Base-by-base conservation (phyloP, 2,113 vertebrate species). In the Hystrix brachyura region DNA sequence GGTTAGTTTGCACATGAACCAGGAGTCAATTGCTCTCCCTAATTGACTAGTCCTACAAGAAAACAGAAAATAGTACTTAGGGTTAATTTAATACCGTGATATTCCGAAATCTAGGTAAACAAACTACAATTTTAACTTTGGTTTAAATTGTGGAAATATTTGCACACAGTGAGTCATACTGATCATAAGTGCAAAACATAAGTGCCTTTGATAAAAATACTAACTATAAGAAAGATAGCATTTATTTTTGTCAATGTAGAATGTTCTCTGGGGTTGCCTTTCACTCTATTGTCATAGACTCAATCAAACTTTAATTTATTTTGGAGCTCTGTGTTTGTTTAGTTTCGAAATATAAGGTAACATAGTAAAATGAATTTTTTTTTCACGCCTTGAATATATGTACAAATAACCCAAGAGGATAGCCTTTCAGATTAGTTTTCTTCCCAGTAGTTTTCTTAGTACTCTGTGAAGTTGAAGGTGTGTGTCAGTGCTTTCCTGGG, bases 231-330 rank as follows among this genome's bases (percentile, higher is more conserved):
- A 48, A 55, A 69, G 43, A 74, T 43, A 19, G 2, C 57, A 19
- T 64, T 51, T 71, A 38, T 78, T 86, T 80, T 29, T 94, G 32
- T 62, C 43, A 82, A 18, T 55, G 10, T 79, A 83, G 11, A 43
- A 27, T 32, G 2, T 43, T 91, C 19, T 65, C 14, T 69, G 12
- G 29, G 76, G 55, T 46, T 9, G 0, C 7, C 2, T 83, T 92
- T 18, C 8, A 43, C 3, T 93, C 15, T 60, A 32, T 27, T 60
- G 25, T n/a, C 38, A 13, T 23, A 64, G 5, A 72, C 21, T 38
- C 11, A 87, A 79, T 62, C 53, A 60, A 76, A 82, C 7, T 74
- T 90, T 91, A 67, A 95, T 85, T 89, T 94, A 51, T 21, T 55
- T 80, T 65, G 84, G 21, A 34, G 0, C 6, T 64, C 4, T 55